Conservation (phyloP, 2,113 vertebrate genomes). For the Tympanuchus pallidicinctus region DNA sequence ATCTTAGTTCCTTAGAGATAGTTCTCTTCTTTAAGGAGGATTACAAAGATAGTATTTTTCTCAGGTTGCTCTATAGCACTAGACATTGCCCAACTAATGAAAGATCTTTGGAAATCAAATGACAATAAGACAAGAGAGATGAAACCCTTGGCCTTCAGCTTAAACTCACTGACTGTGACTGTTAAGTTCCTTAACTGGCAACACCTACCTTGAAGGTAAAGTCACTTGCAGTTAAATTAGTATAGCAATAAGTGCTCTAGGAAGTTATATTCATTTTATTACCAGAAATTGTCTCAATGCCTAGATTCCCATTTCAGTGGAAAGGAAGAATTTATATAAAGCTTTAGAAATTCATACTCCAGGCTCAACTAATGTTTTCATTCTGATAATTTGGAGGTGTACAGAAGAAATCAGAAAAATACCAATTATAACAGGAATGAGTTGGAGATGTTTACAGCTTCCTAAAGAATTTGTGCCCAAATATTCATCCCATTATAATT, state of each 20-base stretch:
- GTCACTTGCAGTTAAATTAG: not conserved
- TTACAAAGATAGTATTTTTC: not conserved
- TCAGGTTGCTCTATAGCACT: not conserved
- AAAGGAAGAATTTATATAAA: not conserved
- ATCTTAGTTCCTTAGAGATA: not conserved
- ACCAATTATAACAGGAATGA: not conserved
- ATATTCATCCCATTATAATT: not conserved
- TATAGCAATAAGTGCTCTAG: slow-evolving; percentile 13
- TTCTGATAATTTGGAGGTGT: slow-evolving; percentile 10
- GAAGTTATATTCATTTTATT: not conserved
- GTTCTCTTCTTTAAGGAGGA: not conserved
- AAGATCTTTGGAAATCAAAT: not conserved
- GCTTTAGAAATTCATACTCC: not conserved
- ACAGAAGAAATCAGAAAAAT: not conserved
- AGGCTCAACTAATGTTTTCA: not conserved
- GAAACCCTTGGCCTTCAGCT: not conserved
- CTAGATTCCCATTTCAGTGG: not conserved
- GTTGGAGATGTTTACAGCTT: not conserved
- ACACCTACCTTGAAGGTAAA: not conserved
- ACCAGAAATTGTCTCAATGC: not conserved
- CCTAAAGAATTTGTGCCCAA: not conserved
- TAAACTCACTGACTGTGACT: not conserved
- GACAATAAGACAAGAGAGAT: not conserved
- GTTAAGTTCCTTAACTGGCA: not conserved
- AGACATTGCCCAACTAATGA: not conserved